Percentiles rank a stretch among this genome's conserved stretches.
phyloP scores from a whole-genome alignment of 2,888 invertebrate genomes.

The Chrysopilus asiliformis region DNA sequence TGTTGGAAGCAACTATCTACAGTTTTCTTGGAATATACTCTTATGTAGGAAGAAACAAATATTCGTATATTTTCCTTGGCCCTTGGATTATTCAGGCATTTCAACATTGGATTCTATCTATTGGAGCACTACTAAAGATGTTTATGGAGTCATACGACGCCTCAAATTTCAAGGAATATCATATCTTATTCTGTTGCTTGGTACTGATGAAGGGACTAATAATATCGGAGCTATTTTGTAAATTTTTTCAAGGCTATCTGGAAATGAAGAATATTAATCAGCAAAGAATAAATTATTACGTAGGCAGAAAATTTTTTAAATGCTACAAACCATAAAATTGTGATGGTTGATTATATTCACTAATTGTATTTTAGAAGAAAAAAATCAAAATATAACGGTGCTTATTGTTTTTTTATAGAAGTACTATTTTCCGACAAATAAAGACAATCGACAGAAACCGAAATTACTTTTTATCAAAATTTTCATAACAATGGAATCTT shows the following conservation, averaged over 20 bases:
- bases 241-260: slow-evolving; percentile 3
- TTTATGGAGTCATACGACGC: slow-evolving; percentile 3
- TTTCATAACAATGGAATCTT: too few species aligned
- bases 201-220: slow-evolving; percentile 1
- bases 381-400: too few species aligned
- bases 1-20: slow-evolving; percentile 4
- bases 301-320: slow-evolving; percentile 4
- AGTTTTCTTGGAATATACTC: slow-evolving; percentile 4
- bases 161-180: slow-evolving; percentile 2
- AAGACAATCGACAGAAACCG: too few species aligned
- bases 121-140: slow-evolving; percentile 1
- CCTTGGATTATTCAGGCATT: slow-evolving; percentile 5
- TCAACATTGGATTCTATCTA: slow-evolving; percentile 1
- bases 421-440: too few species aligned
- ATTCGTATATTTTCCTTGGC: slow-evolving; percentile 2
- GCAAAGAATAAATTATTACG: slow-evolving; percentile 3
- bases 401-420: too few species aligned
- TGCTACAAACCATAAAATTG: too few species aligned
- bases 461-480: too few species aligned
- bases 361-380: too few species aligned
- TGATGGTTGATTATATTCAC: too few species aligned
- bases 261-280: slow-evolving; percentile 3
- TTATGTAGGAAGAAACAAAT: slow-evolving; percentile 1
- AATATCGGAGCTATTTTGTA: slow-evolving; percentile 4
- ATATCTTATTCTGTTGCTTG: slow-evolving; percentile 1